Conservation (phyloP, 2,113 vertebrate genomes). For the Oryzias curvinotus region DNA sequence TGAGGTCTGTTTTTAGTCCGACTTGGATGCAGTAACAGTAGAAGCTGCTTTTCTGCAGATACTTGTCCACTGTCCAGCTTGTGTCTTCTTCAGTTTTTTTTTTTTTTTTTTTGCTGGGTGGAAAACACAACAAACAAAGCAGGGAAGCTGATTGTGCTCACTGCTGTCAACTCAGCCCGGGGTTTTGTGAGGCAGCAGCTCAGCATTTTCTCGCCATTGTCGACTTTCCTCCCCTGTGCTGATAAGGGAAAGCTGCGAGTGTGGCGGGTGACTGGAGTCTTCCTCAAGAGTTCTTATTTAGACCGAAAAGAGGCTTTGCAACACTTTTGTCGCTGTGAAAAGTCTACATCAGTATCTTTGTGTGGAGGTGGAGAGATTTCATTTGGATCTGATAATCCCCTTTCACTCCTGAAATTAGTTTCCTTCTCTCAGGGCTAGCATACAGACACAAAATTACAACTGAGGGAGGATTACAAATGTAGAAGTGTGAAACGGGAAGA, state of each 20-base stretch:
- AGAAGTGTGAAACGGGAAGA: slow-evolving; percentile 62
- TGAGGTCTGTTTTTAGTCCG: too few species aligned
- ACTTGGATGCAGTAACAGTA: too few species aligned
- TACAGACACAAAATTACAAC: slow-evolving; percentile 56
- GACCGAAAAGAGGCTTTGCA: slow-evolving; percentile 47
- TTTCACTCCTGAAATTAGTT: slow-evolving; percentile 68
- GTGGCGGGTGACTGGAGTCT: slow-evolving; percentile 51
- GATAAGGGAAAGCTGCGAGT: slow-evolving; percentile 73
- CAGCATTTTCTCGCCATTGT: slow-evolving; percentile 62
- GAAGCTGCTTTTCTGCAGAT: not conserved
- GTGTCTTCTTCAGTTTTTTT: slow-evolving; percentile 34
- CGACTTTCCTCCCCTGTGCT: slow-evolving; percentile 34
- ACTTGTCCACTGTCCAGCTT: not conserved
- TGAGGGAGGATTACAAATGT: slow-evolving; percentile 67
- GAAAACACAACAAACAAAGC: slow-evolving; percentile 19
- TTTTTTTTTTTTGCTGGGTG: slow-evolving; percentile 20
- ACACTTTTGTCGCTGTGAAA: slow-evolving; percentile 57
- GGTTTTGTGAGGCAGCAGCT: slow-evolving; percentile 42
- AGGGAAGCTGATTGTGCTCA: slow-evolving; percentile 43
- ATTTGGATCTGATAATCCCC: slow-evolving; percentile 66
- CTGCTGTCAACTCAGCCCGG: slow-evolving; percentile 36
- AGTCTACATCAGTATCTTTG: slow-evolving; percentile 68
- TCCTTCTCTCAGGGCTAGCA: slow-evolving; percentile 58
- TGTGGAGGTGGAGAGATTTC: slow-evolving; percentile 63
- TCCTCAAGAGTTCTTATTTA: slow-evolving; percentile 59